phyloP scores from a whole-genome alignment of 2,113 vertebrate genomes.

The Ictidomys tridecemlineatus region DNA sequence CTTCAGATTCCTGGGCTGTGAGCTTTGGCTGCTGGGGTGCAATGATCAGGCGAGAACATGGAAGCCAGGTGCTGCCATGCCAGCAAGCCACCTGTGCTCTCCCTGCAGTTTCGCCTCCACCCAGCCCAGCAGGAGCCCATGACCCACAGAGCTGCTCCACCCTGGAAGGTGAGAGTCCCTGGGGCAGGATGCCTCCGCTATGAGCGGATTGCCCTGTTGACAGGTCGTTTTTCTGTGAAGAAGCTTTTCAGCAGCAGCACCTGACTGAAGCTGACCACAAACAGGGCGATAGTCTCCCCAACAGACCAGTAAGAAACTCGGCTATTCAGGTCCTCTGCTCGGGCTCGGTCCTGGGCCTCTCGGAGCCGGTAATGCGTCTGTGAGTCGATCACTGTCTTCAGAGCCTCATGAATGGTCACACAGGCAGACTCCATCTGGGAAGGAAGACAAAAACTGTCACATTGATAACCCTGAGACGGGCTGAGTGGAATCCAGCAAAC shows the following conservation, averaged over 20 bases:
- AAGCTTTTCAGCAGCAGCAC: slow-evolving; percentile 95
- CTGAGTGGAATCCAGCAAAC: neutral
- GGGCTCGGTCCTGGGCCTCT: slow-evolving; percentile 92
- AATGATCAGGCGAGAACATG: rapidly evolving
- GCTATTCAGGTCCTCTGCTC: slow-evolving; percentile 91
- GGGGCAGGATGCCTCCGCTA: slow-evolving; percentile 61
- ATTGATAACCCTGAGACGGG: rapidly evolving
- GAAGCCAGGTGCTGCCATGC: neutral
- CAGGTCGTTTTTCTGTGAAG: slow-evolving; percentile 91
- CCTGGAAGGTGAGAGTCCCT: neutral
- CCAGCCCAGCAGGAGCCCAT: neutral
- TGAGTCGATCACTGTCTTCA: slow-evolving; percentile 91
- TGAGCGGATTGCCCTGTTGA: slow-evolving; percentile 81
- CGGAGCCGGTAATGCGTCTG: slow-evolving; percentile 93
- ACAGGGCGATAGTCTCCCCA: slow-evolving; percentile 91
- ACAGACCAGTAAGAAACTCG: slow-evolving; percentile 93
- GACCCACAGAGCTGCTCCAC: neutral
- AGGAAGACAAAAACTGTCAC: neutral
- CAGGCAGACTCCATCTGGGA: slow-evolving; percentile 94
- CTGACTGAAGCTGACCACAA: slow-evolving; percentile 93
- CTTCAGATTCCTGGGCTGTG: neutral
- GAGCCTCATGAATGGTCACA: slow-evolving; percentile 92
- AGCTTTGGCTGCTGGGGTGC: neutral
- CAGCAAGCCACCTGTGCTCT: neutral
- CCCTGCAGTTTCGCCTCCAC: neutral